Conservation (phyloP, 2,113 vertebrate species). For the Glaucomys volans region DNA sequence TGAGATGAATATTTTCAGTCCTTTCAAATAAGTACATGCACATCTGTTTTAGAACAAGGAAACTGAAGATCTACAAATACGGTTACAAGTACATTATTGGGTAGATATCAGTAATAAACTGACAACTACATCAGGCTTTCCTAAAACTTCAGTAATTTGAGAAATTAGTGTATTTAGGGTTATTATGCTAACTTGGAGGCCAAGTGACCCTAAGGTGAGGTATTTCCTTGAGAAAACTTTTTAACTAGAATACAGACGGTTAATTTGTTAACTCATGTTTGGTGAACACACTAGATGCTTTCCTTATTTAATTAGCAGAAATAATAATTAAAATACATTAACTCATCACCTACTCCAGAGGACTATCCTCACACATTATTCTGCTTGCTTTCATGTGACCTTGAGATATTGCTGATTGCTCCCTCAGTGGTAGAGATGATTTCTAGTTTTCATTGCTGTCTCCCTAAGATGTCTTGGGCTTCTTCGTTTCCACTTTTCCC, state of each 20-base stretch:
- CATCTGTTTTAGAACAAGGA: conserved; percentile 17
- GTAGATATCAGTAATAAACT: background rate
- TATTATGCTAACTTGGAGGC: background rate
- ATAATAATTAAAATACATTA: background rate
- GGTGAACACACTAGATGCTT: background rate
- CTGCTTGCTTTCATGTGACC: background rate
- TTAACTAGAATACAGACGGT: background rate
- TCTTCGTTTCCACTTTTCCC: background rate
- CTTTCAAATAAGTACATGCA: background rate
- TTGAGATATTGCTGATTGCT: background rate
- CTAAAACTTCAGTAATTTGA: background rate
- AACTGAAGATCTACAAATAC: background rate
- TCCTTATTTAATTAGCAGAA: background rate
- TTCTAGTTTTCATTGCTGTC: background rate
- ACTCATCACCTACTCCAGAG: background rate
- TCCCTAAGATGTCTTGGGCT: background rate
- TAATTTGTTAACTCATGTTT: background rate
- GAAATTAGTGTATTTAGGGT: conserved; percentile 19
- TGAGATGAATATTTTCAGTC: background rate
- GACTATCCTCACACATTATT: background rate
- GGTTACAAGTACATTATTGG: background rate
- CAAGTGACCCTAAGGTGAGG: background rate
- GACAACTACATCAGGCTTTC: background rate
- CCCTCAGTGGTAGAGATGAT: background rate
- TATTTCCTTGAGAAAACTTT: background rate